Evolutionary conservation across 2,113 vertebrate species (phyloP), one percentile per base, ranked within the genome.

Genomic region (Mystacornis crossleyi): DNA sequence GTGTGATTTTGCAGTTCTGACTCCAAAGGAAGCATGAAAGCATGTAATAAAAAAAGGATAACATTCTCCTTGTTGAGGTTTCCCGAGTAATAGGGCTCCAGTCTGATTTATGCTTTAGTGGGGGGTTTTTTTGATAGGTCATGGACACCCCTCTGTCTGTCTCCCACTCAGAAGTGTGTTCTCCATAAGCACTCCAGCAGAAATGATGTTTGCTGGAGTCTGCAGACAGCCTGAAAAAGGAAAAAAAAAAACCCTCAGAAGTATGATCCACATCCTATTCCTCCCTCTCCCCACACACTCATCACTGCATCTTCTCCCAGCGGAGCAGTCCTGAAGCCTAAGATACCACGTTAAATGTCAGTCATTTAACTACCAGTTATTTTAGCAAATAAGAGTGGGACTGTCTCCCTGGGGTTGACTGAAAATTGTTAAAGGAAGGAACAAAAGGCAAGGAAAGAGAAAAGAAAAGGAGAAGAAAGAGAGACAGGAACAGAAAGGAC

Each of bases 301-400:
- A 85, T 91, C 81, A 5, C 74, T 84, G 36, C 83, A 73, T 89
- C 80, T 91, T 89, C 42, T 94, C 92, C 88, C 95, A 93, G 90
- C 0, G 26, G 92, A 91, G 92, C 80, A 84, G 71, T 79, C 51
- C 88, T 81, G 90, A 84, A 96, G 61, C 92, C 66, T 84, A 60
- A 95, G 92, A 89, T 86, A 94, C 23, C 5, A 34, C 66, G 45
- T 94, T 81, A 90, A 93, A 90, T 91, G 91, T 94, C 93, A 94
- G 89, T 94, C 92, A 85, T 92, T 95, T 96, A 95, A 78, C 91
- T 92, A 36, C 70, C 60, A 83, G 89, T 96, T 95, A 95, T 96
- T 96, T 96, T 95, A 94, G 89, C 93, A 96, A 95, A 97, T 94
- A 85, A 88, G 82, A 91, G 91, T 96, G 86, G 95, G 90, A 95